Percentiles rank a stretch among this genome's conserved stretches.
Evolutionary conservation across 2,797 vertebrate genomes (phyloP).

Genomic region (Ctenopoma kingsleyae): DNA sequence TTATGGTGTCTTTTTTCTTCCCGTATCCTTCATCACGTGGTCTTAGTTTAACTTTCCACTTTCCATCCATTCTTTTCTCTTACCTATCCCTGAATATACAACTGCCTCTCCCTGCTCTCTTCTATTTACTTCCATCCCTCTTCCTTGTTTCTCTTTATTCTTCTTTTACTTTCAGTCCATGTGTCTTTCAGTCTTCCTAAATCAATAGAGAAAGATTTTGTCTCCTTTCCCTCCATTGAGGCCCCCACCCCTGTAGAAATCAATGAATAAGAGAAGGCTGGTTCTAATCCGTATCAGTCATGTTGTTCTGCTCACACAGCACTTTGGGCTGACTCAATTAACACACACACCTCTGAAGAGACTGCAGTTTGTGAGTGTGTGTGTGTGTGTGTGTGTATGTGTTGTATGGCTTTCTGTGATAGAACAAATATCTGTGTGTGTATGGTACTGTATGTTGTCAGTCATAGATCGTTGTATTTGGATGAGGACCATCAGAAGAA

Average conservation of each 20-base stretch:
- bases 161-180: conserved; percentile 23
- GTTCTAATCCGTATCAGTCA: conserved; percentile 76
- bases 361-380: conserved; percentile 40
- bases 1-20: conserved; percentile 21
- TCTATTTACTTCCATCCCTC: conserved; percentile 23
- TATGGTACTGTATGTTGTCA: conserved; percentile 6
- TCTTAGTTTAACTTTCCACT: conserved; percentile 1
- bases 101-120: not conserved
- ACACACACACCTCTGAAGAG: conserved; percentile 51
- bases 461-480: not conserved
- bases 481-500: conserved; percentile 17
- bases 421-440: conserved; percentile 15
- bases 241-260: conserved; percentile 51
- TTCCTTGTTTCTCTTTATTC: not conserved
- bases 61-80: conserved; percentile 26
- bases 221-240: conserved; percentile 25
- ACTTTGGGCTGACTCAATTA: conserved; percentile 75
- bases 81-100: conserved; percentile 12
- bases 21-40: conserved; percentile 2
- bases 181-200: conserved; percentile 43
- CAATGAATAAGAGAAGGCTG: conserved; percentile 65
- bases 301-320: conserved; percentile 74
- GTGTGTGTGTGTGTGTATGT: conserved; percentile 33
- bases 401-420: conserved; percentile 26
- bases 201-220: conserved; percentile 52